Conservation (phyloP, 2,113 vertebrate species). For the Papio anubis region DNA sequence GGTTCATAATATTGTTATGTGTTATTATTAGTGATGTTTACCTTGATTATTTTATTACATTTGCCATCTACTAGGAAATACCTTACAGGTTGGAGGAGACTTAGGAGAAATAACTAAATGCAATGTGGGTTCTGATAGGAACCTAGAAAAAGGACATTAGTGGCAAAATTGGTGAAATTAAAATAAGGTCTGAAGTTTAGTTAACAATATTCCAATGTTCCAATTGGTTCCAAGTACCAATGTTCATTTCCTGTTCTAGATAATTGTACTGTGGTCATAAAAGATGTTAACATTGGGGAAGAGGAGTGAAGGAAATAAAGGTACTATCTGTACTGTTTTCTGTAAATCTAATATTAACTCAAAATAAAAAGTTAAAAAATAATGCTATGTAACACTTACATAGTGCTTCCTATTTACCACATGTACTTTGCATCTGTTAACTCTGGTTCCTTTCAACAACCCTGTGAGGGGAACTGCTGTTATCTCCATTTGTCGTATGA, state of each 20-base stretch:
- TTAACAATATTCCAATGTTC: background rate
- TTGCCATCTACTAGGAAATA: background rate
- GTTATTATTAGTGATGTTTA: background rate
- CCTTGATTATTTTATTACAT: background rate
- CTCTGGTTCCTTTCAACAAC: background rate
- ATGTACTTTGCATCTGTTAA: background rate
- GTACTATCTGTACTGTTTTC: background rate
- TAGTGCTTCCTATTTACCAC: background rate
- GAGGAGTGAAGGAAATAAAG: background rate
- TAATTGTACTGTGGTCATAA: background rate
- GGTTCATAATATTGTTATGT: background rate
- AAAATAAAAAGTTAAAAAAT: background rate
- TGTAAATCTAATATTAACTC: constrained; percentile 9
- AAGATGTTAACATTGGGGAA: background rate
- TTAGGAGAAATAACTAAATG: background rate
- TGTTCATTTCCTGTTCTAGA: background rate
- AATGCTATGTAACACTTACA: background rate
- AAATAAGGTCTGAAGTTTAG: background rate
- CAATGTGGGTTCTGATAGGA: background rate
- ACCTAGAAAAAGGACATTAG: background rate
- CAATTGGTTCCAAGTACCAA: background rate
- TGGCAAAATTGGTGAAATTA: background rate
- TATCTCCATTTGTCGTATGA: background rate
- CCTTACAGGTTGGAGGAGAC: background rate
- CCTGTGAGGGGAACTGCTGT: background rate